A percentile compares a stretch with the other conserved stretches of the same genome.
Conservation (phyloP, 2,888 invertebrate species). For the Acanthoscelides obtectus region DNA sequence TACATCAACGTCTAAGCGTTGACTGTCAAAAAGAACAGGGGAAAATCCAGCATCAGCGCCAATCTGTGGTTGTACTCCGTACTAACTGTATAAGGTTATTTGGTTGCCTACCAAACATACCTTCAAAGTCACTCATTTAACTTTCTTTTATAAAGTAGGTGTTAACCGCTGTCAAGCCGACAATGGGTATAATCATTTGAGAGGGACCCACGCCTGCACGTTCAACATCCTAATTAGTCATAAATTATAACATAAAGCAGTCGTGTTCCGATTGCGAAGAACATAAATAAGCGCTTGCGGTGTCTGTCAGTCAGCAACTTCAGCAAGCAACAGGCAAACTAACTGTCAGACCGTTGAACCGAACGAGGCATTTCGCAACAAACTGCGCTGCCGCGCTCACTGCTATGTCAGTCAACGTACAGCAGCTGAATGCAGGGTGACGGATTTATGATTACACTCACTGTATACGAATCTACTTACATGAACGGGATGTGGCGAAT, state of each 20-base stretch:
- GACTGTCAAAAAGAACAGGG: too few species aligned
- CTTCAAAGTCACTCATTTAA: too few species aligned
- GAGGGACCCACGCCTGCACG: conserved; percentile 36
- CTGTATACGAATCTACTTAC: too few species aligned
- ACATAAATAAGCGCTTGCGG: conserved; percentile 41
- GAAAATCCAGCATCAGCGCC: too few species aligned
- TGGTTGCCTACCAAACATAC: too few species aligned
- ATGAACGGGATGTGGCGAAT: too few species aligned
- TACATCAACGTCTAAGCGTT: too few species aligned
- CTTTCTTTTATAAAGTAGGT: too few species aligned
- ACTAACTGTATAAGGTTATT: too few species aligned
- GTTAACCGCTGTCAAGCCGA: conserved; percentile 26
- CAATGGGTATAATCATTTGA: conserved; percentile 41
- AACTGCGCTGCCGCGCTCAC: not conserved
- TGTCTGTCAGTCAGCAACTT: conserved; percentile 15
- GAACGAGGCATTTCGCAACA: not conserved
- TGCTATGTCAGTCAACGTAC: not conserved
- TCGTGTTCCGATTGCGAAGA: conserved; percentile 42
- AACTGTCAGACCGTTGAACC: not conserved
- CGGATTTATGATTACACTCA: not conserved
- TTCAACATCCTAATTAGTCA: conserved; percentile 40
- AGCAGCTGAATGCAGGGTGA: not conserved
- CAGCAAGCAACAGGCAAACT: too few species aligned
- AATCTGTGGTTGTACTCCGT: too few species aligned
- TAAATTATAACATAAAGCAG: conserved; percentile 45